Base-by-base conservation (phyloP, 2,888 invertebrate genomes). In the Hypomecis punctinalis region DNA sequence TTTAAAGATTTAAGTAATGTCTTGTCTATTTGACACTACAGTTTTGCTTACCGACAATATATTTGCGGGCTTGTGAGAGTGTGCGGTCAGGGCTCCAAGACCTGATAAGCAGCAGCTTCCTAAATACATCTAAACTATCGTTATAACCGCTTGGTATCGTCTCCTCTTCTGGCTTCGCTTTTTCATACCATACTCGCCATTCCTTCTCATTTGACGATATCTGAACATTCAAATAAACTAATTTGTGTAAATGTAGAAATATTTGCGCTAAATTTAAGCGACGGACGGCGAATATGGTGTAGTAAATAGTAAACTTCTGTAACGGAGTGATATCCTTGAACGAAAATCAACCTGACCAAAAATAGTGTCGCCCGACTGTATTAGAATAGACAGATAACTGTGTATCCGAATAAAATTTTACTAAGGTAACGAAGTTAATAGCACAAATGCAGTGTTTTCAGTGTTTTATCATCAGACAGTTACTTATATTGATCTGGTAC, bases 61-160 rank as follows among this genome's bases (percentile, higher is more conserved):
- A 99, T 82, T 96, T 97, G 76, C 97, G 95, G 0, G 99, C 98
- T 90, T 98, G 98, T 0, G 98, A 98, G 42, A 99, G 94, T 0
- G 98, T 98, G 73, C 99, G 94, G 83, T 99, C 99, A 0, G 98
- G 98, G 85, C 98, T 98, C 98, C 98, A 99, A 0, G 97, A 98
- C 76, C 99, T 94, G 58, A 99, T 96, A 0, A 98, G 92, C 11
- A 99, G 90, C 13, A 99, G 87, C 81, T 98, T 98, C 23, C 98
- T 94, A 80, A 98, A 99, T 0, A 98, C 96, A 81, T 98, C 98
- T 40, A 99, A 91, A 48, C 95, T 94, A 62, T 95, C 96, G 63
- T 97, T 96, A 83, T 98, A 99, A 0, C 97, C 97, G 82, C 97
- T 98, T 0, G 99, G 99, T 61, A 99, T 95, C 39, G 95, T 96